phyloP scores from a whole-genome alignment of 2,888 invertebrate species.

The Melanargia galathea region DNA sequence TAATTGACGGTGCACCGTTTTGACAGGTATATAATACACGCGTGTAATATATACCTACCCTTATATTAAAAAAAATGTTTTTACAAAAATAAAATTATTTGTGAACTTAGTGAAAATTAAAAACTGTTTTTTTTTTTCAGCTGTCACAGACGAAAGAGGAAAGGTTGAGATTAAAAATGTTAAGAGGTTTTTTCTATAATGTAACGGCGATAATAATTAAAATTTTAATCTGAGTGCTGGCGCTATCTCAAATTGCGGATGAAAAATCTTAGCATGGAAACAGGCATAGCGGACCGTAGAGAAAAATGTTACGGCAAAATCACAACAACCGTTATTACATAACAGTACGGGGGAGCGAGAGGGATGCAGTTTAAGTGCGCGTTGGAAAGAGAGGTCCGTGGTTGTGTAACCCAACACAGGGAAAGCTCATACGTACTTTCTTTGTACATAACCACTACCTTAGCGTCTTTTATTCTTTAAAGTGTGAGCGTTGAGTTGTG shows the following conservation, averaged over 20 bases:
- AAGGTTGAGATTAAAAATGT: constrained; percentile 22
- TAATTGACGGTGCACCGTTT: constrained; percentile 60
- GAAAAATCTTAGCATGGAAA: constrained; percentile 50
- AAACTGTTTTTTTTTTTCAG: not conserved
- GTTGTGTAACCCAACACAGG: constrained; percentile 79
- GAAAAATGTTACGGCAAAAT: constrained; percentile 79
- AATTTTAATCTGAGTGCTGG: constrained; percentile 35
- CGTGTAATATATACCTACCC: constrained; percentile 61
- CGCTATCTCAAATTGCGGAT: constrained; percentile 48
- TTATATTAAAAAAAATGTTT: constrained; percentile 12
- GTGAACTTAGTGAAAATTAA: constrained; percentile 9
- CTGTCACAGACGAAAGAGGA: not conserved
- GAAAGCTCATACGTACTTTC: constrained; percentile 80
- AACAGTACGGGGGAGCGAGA: constrained; percentile 69
- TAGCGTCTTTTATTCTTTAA: constrained; percentile 52
- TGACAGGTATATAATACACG: constrained; percentile 60
- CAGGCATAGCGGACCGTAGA: constrained; percentile 63
- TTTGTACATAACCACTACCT: constrained; percentile 59
- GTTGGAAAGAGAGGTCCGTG: constrained; percentile 63
- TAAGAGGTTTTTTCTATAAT: constrained; percentile 7
- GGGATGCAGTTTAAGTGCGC: constrained; percentile 43
- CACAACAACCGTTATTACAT: constrained; percentile 81
- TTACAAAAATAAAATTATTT: constrained; percentile 12
- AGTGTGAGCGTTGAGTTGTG: constrained; percentile 56
- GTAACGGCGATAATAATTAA: constrained; percentile 20